phyloP scores from a whole-genome alignment of 2,113 vertebrate species.

The Platysternon megacephalum region DNA sequence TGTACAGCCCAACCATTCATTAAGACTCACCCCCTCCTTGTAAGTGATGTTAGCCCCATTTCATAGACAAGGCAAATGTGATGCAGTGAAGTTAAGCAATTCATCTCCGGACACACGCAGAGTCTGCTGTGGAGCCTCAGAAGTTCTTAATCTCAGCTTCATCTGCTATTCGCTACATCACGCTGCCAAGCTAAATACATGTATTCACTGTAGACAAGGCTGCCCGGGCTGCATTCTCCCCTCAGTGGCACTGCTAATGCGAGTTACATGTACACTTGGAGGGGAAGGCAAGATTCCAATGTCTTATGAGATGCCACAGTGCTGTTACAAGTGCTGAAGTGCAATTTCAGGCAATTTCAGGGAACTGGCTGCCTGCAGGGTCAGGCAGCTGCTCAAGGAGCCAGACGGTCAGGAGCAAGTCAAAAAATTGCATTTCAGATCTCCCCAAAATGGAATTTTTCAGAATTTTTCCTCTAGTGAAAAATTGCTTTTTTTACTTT shows the following conservation, averaged over 20 bases:
- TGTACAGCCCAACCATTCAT: fast-evolving
- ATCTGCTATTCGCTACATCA: fast-evolving
- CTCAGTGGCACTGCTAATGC: fast-evolving
- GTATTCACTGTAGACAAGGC: fast-evolving
- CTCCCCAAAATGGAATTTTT: too few relatives aligned
- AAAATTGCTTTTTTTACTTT: too few relatives aligned
- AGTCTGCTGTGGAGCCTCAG: fast-evolving
- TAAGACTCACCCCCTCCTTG: background rate
- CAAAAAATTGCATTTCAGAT: too few relatives aligned
- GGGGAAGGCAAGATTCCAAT: fast-evolving
- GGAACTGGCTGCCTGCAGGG: too few relatives aligned
- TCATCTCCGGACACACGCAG: fast-evolving
- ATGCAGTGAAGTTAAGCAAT: fast-evolving
- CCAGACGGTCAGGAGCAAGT: too few relatives aligned
- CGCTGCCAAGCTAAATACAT: background rate
- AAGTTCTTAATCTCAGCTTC: background rate
- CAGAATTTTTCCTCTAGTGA: too few relatives aligned
- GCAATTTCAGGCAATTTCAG: fast-evolving
- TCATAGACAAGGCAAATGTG: background rate
- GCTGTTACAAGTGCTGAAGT: fast-evolving
- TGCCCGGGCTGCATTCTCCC: fast-evolving
- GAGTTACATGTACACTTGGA: fast-evolving
- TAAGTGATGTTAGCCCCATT: fast-evolving
- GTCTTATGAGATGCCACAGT: fast-evolving
- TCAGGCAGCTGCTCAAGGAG: too few relatives aligned